Conservation (phyloP, 2,888 invertebrate genomes). For the Phalera bucephala region DNA sequence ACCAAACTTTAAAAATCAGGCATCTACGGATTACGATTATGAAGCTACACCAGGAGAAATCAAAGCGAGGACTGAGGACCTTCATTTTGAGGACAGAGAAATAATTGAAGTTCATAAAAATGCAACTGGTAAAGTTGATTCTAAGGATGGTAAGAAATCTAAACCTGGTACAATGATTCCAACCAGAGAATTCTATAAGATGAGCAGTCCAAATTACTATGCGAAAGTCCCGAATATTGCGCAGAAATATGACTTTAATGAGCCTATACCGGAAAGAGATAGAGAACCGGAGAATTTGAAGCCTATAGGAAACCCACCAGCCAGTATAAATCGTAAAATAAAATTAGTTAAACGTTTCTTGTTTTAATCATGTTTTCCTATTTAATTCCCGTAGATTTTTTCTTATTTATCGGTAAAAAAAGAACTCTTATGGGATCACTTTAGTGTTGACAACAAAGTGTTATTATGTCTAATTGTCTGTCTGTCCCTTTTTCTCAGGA, state of each 20-base stretch:
- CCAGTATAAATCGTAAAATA: conserved; percentile 50
- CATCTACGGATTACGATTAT: background rate
- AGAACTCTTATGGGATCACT: too few relatives aligned
- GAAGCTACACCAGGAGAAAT: conserved; percentile 16
- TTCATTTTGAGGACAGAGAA: conserved; percentile 30
- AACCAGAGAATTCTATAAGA: conserved; percentile 39
- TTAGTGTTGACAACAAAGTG: too few relatives aligned
- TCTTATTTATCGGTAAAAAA: too few relatives aligned
- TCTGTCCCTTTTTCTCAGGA: too few relatives aligned
- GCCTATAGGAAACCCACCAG: conserved; percentile 36
- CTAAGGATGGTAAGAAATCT: conserved; percentile 4
- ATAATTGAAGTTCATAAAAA: conserved; percentile 3
- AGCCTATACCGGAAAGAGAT: conserved; percentile 59
- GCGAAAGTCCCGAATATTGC: conserved; percentile 45
- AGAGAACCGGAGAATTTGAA: conserved; percentile 44
- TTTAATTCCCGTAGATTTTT: background rate
- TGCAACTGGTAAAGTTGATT: background rate
- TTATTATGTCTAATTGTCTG: too few relatives aligned
- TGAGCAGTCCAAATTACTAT: conserved; percentile 53
- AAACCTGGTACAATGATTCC: conserved; percentile 43
- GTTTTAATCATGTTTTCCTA: too few relatives aligned
- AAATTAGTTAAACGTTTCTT: too few relatives aligned
- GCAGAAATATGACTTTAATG: conserved; percentile 60
- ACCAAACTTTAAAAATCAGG: too few relatives aligned
- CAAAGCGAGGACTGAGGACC: conserved; percentile 41